Evolutionary conservation across 2,888 invertebrate species (phyloP).

Genomic region (Euspilapteryx auroguttella): DNA sequence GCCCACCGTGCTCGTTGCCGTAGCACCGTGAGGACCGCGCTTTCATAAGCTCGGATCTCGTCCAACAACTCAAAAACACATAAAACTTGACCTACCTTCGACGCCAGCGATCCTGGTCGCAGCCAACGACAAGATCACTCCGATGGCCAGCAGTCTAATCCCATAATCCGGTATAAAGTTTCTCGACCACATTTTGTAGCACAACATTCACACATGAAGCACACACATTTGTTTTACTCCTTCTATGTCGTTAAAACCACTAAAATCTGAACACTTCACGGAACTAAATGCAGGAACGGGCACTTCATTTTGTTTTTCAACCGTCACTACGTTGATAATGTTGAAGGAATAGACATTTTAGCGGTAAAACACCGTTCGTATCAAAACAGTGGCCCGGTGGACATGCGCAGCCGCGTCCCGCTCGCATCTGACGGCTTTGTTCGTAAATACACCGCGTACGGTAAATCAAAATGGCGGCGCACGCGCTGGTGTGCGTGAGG

Average conservation of each 20-base stretch:
- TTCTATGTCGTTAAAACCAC: constrained; percentile 44
- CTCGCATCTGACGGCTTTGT: constrained; percentile 62
- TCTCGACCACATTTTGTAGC: constrained; percentile 69
- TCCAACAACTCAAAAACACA: constrained; percentile 4
- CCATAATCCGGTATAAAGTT: constrained; percentile 69
- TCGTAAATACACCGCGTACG: constrained; percentile 56
- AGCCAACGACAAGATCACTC: constrained; percentile 43
- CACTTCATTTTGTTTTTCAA: constrained; percentile 60
- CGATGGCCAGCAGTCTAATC: constrained; percentile 60
- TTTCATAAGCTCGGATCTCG: constrained; percentile 40
- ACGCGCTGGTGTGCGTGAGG: constrained; percentile 38
- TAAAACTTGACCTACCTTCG: constrained; percentile 56
- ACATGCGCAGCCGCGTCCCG: constrained; percentile 59
- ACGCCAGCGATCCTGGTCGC: constrained; percentile 50
- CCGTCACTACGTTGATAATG: constrained; percentile 42
- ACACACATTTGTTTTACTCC: constrained; percentile 60
- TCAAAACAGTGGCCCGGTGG: constrained; percentile 37
- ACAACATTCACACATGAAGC: constrained; percentile 62
- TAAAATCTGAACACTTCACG: constrained; percentile 47
- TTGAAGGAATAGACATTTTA: constrained; percentile 47
- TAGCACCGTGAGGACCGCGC: constrained; percentile 28
- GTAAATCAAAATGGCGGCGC: constrained; percentile 60
- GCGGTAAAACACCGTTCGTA: constrained; percentile 52
- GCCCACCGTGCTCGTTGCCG: constrained; percentile 26
- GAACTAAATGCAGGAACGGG: constrained; percentile 53